Evolutionary conservation across 2,797 vertebrate species (phyloP).

Genomic region (Phataginus tetradactyla): DNA sequence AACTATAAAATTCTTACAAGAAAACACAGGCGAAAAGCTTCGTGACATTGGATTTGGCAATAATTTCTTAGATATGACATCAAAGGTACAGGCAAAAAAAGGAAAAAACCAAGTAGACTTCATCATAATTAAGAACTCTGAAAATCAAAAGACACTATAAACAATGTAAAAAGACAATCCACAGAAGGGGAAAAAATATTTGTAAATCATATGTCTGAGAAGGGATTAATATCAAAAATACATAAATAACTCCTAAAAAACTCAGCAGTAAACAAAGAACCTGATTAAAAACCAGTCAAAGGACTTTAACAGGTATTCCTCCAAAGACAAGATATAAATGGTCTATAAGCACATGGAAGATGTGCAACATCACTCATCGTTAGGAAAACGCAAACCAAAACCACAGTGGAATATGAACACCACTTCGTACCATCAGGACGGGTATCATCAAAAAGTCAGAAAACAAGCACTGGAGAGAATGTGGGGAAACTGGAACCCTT

Average conservation of each 20-base stretch:
- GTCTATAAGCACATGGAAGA: not conserved
- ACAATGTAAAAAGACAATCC: not conserved
- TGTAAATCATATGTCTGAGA: not conserved
- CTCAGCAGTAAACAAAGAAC: not conserved
- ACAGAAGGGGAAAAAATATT: not conserved
- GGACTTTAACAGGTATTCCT: not conserved
- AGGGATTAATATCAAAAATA: not conserved
- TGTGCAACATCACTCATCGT: not conserved
- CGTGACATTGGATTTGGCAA: not conserved
- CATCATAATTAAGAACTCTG: not conserved
- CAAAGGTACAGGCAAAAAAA: not conserved
- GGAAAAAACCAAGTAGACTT: not conserved
- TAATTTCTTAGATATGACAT: not conserved
- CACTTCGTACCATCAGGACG: not conserved
- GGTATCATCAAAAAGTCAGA: not conserved
- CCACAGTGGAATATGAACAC: not conserved
- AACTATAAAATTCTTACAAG: not conserved
- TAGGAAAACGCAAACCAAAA: constrained; percentile 24
- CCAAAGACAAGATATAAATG: not conserved
- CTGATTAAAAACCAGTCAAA: not conserved
- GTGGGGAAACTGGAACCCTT: not conserved
- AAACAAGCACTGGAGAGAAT: not conserved
- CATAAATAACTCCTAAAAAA: not conserved
- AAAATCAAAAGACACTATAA: not conserved
- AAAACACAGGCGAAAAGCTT: not conserved